Percentiles rank a stretch among this genome's conserved stretches.
These are phyloP conservation scores for Morinoia aosen DNA, from an alignment of 2,888 invertebrate genomes.

Conservation along the genomic window DNA sequence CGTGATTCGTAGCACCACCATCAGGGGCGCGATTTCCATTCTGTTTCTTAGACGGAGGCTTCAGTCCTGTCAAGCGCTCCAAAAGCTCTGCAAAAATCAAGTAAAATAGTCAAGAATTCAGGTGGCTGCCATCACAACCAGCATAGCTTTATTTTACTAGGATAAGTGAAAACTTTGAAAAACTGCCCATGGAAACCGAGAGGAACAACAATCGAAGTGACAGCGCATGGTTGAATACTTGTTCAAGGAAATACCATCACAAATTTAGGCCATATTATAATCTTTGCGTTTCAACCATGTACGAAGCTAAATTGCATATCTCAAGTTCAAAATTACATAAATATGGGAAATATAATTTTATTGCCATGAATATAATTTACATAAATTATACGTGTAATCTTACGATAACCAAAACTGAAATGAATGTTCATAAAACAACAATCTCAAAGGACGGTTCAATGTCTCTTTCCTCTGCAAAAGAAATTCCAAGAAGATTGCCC, in stretches of 20 bases:
- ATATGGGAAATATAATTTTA: not conserved
- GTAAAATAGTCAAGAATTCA: not conserved
- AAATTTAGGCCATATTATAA: not conserved
- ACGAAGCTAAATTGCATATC: not conserved
- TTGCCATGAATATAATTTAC: not conserved
- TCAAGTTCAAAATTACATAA: not conserved
- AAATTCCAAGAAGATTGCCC: not conserved
- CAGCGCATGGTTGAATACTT: not conserved
- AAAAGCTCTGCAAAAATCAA: not conserved
- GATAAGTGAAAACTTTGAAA: not conserved
- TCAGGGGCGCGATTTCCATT: not conserved
- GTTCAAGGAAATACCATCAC: not conserved
- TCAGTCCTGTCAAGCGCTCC: slow-evolving; percentile 31
- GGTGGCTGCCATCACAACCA: not conserved
- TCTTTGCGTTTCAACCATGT: not conserved
- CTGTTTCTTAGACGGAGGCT: not conserved
- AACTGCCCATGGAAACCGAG: not conserved
- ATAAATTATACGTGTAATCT: not conserved
- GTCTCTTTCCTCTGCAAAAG: not conserved
- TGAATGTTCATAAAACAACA: not conserved
- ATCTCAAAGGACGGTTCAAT: not conserved
- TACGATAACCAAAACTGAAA: not conserved
- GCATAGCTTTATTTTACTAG: not conserved
- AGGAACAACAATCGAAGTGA: not conserved
- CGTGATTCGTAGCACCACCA: not conserved